A percentile compares a stretch with the other conserved stretches of the same genome.
Evolutionary conservation across 2,113 vertebrate species (phyloP).

Genomic region (Mustelus asterias): DNA sequence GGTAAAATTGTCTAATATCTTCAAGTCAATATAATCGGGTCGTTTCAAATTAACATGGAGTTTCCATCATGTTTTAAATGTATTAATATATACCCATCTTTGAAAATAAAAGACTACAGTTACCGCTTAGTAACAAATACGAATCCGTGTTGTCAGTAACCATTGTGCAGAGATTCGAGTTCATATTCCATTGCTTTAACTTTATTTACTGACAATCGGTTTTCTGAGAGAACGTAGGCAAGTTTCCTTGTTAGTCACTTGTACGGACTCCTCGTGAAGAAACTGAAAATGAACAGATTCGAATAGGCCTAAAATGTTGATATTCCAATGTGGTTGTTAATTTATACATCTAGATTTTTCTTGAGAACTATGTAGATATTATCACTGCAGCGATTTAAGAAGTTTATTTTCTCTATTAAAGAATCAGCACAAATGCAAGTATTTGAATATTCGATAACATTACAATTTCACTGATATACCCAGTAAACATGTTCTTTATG

Average conservation of each 20-base stretch:
- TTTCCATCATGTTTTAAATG: not conserved
- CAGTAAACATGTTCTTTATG: not conserved
- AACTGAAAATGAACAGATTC: not conserved
- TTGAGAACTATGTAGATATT: not conserved
- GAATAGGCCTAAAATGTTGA: not conserved
- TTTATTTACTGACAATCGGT: not conserved
- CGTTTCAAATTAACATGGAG: not conserved
- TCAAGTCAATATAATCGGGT: not conserved
- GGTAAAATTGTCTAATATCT: not conserved
- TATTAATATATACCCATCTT: not conserved
- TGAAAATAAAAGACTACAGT: not conserved
- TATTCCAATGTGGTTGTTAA: not conserved
- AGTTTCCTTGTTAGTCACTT: not conserved
- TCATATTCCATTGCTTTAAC: not conserved
- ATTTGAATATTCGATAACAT: not conserved
- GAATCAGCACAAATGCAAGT: not conserved
- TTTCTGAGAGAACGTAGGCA: no score
- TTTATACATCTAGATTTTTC: not conserved
- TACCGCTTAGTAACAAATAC: not conserved
- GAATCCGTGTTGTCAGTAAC: no score
- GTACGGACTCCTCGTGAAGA: not conserved
- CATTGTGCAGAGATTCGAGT: not conserved
- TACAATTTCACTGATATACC: not conserved
- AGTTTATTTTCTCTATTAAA: not conserved
- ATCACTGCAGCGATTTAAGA: not conserved